Evolutionary conservation across 2,113 vertebrate genomes (phyloP).

Genomic region (Campylorhamphus procurvoides): DNA sequence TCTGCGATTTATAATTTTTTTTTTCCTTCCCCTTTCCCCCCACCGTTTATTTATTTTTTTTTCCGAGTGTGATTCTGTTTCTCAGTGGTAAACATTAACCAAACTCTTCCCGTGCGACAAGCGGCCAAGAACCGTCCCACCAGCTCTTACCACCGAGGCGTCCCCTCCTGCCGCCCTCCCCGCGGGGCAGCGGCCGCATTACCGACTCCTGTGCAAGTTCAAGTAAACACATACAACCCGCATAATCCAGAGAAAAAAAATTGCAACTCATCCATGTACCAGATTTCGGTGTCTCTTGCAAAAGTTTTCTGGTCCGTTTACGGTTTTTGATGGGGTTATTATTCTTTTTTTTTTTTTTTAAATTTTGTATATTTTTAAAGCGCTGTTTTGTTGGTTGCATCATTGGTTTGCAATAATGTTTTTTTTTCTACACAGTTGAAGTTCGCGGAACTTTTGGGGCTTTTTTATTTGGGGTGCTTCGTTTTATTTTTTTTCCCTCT

Average conservation of each 20-base stretch:
- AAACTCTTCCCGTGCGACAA: slow-evolving; percentile 50
- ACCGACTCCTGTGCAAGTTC: slow-evolving; percentile 82
- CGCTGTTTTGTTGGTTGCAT: neutral
- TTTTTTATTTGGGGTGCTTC: neutral
- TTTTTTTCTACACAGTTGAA: neutral
- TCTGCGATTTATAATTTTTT: slow-evolving; percentile 32
- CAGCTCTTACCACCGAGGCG: slow-evolving; percentile 36
- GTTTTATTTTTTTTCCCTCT: neutral
- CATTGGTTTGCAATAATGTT: neutral
- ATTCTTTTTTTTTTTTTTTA: neutral
- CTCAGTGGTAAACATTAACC: slow-evolving; percentile 65
- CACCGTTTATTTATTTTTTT: neutral
- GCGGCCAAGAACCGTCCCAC: slow-evolving; percentile 52
- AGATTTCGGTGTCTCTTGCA: slow-evolving; percentile 74
- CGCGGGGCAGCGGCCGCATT: slow-evolving; percentile 71
- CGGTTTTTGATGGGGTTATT: neutral
- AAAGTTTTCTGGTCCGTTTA: slow-evolving; percentile 68
- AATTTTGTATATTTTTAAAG: neutral
- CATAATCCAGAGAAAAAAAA: slow-evolving; percentile 86
- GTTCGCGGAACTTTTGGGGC: neutral
- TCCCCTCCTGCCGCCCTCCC: neutral
- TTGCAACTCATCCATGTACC: slow-evolving; percentile 88
- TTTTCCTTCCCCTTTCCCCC: neutral
- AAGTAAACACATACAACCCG: slow-evolving; percentile 87
- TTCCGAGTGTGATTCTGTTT: slow-evolving; percentile 28